Evolutionary conservation across 2,888 invertebrate species (phyloP).

Genomic region (Drosophila birchii): DNA sequence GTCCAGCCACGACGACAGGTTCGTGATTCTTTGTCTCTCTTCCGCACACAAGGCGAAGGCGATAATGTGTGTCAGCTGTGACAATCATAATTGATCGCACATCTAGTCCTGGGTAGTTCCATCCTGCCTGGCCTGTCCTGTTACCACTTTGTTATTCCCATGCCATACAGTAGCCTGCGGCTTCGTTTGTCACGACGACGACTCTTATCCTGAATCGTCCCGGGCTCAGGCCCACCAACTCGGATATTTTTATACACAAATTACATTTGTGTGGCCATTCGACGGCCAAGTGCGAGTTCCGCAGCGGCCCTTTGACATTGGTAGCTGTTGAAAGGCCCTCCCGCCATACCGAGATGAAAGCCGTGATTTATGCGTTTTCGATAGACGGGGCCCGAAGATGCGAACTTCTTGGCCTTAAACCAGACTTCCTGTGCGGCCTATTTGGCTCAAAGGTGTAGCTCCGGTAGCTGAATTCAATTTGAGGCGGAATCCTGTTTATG

Average conservation of each 20-base stretch:
- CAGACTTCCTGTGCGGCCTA: conserved; percentile 73
- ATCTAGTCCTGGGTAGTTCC: conserved; percentile 34
- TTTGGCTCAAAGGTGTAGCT: conserved; percentile 37
- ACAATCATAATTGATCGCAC: conserved; percentile 79
- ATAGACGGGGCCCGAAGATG: conserved; percentile 62
- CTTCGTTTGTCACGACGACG: conserved; percentile 54
- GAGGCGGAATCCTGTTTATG: conserved; percentile 52
- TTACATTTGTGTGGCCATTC: conserved; percentile 75
- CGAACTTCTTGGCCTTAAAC: conserved; percentile 48
- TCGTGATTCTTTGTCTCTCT: conserved; percentile 33
- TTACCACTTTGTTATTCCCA: conserved; percentile 55
- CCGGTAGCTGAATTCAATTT: conserved; percentile 63
- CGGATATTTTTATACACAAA: conserved; percentile 79
- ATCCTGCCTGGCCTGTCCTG: conserved; percentile 30
- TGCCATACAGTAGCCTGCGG: conserved; percentile 74
- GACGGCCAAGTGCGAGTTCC: conserved; percentile 33
- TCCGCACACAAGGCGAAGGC: conserved; percentile 56
- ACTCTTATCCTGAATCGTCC: conserved; percentile 25
- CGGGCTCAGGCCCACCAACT: conserved; percentile 72
- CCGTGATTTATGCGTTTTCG: conserved; percentile 80
- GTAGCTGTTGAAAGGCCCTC: conserved; percentile 72
- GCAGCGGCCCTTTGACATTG: conserved; percentile 62
- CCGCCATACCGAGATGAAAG: conserved; percentile 31
- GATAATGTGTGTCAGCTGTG: conserved; percentile 80
- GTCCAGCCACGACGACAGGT: conserved; percentile 63